phyloP scores from a whole-genome alignment of 2,797 vertebrate species.

The Manis javanica region DNA sequence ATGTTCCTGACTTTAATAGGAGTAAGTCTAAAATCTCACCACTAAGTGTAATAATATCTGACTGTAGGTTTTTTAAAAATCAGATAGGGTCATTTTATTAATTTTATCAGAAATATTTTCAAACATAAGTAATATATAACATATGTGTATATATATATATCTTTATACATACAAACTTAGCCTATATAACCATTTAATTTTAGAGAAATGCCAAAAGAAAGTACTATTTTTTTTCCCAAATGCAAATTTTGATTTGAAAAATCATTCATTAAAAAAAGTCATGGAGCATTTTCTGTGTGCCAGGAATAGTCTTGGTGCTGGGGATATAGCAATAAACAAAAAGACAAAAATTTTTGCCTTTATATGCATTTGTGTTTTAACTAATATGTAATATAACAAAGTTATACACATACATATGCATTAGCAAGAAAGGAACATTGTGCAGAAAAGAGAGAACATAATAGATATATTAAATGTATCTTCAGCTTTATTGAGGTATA shows the following conservation, averaged over 20 bases:
- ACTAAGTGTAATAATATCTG: background rate
- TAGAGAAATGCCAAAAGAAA: background rate
- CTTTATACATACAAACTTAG: background rate
- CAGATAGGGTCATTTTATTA: background rate
- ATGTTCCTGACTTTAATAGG: background rate
- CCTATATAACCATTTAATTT: background rate
- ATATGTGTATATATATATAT: background rate
- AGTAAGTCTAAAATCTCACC: background rate
- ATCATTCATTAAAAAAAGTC: background rate
- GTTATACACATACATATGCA: background rate
- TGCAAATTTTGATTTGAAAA: background rate
- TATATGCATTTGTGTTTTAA: constrained; percentile 9
- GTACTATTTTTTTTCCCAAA: background rate
- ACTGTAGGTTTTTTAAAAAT: background rate
- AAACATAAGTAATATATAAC: background rate
- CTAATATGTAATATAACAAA: background rate
- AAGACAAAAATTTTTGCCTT: background rate
- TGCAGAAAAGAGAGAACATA: background rate
- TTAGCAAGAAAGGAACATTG: background rate
- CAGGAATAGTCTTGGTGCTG: background rate
- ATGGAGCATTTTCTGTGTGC: background rate
- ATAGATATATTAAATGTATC: background rate
- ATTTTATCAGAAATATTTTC: background rate
- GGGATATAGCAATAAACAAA: background rate
- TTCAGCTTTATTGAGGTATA: background rate